These are phyloP conservation scores for Charanyca ferruginea DNA, from an alignment of 2,888 invertebrate species.

Conservation along the genomic window DNA sequence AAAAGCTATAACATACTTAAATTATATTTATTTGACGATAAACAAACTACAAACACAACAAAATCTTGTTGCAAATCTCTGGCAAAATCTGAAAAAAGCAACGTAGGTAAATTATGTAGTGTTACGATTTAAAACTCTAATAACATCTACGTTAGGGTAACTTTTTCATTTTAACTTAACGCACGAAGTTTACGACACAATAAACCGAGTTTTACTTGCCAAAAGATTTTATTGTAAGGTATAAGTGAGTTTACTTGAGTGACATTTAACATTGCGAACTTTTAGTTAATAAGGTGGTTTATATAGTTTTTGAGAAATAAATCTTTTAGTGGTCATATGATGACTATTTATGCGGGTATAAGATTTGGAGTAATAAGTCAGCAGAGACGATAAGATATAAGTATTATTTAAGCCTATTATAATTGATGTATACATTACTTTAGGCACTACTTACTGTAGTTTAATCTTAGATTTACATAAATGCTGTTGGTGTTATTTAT, in stretches of 20 bases:
- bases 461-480: too few relatives aligned
- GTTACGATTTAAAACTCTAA: slow-evolving; percentile 30
- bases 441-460: too few relatives aligned
- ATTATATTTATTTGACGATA: too few relatives aligned
- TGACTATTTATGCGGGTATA: background rate
- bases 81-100: background rate
- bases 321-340: slow-evolving; percentile 4
- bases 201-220: slow-evolving; percentile 72
- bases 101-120: slow-evolving; percentile 12
- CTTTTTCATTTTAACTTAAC: slow-evolving; percentile 72
- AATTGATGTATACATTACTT: too few relatives aligned
- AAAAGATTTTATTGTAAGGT: slow-evolving; percentile 64
- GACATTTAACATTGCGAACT: slow-evolving; percentile 63
- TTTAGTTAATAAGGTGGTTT: slow-evolving; percentile 35
- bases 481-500: too few relatives aligned
- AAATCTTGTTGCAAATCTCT: background rate
- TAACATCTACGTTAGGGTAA: slow-evolving; percentile 30
- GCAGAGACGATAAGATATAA: too few relatives aligned
- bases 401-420: too few relatives aligned
- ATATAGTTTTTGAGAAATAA: slow-evolving; percentile 23
- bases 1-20: slow-evolving; percentile 6
- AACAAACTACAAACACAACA: too few relatives aligned
- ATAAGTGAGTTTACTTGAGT: slow-evolving; percentile 65
- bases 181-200: slow-evolving; percentile 73
- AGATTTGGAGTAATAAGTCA: too few relatives aligned